Evolutionary conservation across 2,888 invertebrate genomes (phyloP).

Genomic region (Aleiodes testaceus): DNA sequence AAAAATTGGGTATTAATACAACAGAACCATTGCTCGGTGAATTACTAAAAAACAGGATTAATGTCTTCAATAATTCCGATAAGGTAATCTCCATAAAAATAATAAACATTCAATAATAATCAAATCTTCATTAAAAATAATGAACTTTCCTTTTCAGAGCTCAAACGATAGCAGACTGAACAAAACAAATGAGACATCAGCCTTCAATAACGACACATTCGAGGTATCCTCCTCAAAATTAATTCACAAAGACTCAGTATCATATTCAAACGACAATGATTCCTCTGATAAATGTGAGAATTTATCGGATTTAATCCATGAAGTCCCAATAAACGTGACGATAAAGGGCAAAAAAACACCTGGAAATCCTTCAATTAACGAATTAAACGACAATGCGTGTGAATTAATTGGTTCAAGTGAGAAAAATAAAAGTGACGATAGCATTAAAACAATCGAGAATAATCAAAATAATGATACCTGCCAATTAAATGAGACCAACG

Average conservation of each 20-base stretch:
- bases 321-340: slow-evolving; percentile 68
- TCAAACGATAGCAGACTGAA: slow-evolving; percentile 58
- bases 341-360: slow-evolving; percentile 66
- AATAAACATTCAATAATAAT: too few relatives aligned
- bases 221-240: slow-evolving; percentile 67
- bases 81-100: slow-evolving; percentile 56
- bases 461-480: slow-evolving; percentile 53
- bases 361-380: slow-evolving; percentile 45
- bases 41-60: slow-evolving; percentile 67
- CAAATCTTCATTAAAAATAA: neutral
- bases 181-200: slow-evolving; percentile 59
- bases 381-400: slow-evolving; percentile 53
- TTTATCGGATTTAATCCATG: slow-evolving; percentile 58
- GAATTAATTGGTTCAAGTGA: slow-evolving; percentile 52
- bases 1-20: slow-evolving; percentile 68
- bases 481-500: slow-evolving; percentile 56
- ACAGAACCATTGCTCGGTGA: slow-evolving; percentile 69
- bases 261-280: slow-evolving; percentile 62
- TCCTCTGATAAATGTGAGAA: slow-evolving; percentile 63
- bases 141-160: slow-evolving; percentile 54
- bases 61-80: slow-evolving; percentile 63
- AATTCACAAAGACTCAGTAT: slow-evolving; percentile 59
- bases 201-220: slow-evolving; percentile 66
- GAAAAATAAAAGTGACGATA: slow-evolving; percentile 55
- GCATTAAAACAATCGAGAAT: slow-evolving; percentile 49